Conservation (phyloP, 1,140 invertebrate species). For the Hormaphis cornu region DNA sequence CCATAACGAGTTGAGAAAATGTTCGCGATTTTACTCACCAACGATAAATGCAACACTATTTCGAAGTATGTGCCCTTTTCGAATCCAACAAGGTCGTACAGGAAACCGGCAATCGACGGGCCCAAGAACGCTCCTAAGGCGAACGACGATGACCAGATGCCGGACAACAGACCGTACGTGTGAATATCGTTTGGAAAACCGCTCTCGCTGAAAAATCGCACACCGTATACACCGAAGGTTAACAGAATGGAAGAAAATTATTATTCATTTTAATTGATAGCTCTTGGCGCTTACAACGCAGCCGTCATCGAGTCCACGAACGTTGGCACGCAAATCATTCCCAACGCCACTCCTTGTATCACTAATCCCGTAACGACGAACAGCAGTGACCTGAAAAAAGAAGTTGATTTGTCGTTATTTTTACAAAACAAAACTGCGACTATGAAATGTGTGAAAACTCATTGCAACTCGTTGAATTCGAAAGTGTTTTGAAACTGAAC, state of each 20-base stretch:
- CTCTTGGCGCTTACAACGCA: constrained; percentile 41
- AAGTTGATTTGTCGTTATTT: too few species aligned
- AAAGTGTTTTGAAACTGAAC: too few species aligned
- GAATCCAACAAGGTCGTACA: constrained; percentile 45
- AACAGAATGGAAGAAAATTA: not conserved
- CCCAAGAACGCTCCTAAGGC: constrained; percentile 47
- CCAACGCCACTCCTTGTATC: constrained; percentile 46
- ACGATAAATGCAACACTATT: constrained; percentile 38
- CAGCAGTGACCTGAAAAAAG: constrained; percentile 40
- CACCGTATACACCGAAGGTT: constrained; percentile 27
- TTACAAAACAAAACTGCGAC: too few species aligned
- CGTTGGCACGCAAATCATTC: constrained; percentile 45
- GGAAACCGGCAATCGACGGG: constrained; percentile 43
- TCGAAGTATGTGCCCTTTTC: constrained; percentile 42
- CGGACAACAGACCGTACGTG: constrained; percentile 48
- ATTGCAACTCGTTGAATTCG: too few species aligned
- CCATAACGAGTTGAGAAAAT: too few species aligned
- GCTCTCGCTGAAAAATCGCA: constrained; percentile 39
- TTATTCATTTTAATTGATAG: not conserved
- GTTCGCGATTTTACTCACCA: constrained; percentile 39
- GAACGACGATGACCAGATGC: constrained; percentile 47
- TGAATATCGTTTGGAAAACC: constrained; percentile 46
- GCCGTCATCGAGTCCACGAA: constrained; percentile 46
- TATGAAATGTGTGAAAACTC: too few species aligned
- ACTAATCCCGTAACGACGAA: constrained; percentile 44